phyloP scores from a whole-genome alignment of 2,888 invertebrate species.

The Zygaena filipendulae region DNA sequence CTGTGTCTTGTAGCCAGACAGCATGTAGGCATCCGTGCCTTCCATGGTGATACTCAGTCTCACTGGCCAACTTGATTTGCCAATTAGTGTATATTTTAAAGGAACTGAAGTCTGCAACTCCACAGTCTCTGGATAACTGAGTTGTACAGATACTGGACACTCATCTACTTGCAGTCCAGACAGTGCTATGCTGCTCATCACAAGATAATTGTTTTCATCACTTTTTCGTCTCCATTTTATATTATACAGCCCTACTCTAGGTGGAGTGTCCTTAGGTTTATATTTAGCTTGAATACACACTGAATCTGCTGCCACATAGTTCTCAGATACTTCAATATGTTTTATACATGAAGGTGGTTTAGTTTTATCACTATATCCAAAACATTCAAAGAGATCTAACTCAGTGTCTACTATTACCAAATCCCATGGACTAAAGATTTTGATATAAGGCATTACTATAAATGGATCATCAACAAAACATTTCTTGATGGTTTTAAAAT shows the following conservation, averaged over 20 bases:
- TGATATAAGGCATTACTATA: constrained; percentile 75
- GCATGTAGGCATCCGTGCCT: constrained; percentile 92
- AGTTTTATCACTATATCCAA: constrained; percentile 33
- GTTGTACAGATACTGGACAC: constrained; percentile 70
- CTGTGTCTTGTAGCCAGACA: constrained; percentile 92
- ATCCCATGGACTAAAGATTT: constrained; percentile 77
- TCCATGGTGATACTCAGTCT: constrained; percentile 81
- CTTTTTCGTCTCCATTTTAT: constrained; percentile 51
- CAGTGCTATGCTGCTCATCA: constrained; percentile 66
- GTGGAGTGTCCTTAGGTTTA: constrained; percentile 49
- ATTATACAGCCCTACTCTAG: constrained; percentile 54
- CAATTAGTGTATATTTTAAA: constrained; percentile 77
- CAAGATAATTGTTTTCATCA: constrained; percentile 31
- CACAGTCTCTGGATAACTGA: constrained; percentile 78
- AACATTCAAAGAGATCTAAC: constrained; percentile 70
- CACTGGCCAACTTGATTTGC: constrained; percentile 76
- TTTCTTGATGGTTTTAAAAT: constrained; percentile 73
- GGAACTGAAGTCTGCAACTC: constrained; percentile 77
- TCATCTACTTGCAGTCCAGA: constrained; percentile 69
- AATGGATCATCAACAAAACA: constrained; percentile 76
- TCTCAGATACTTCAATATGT: constrained; percentile 46
- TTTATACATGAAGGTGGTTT: constrained; percentile 43
- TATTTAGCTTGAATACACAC: constrained; percentile 47
- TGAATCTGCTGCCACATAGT: constrained; percentile 51
- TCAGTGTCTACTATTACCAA: constrained; percentile 73